These are phyloP conservation scores for Zelostemma sp. DNA, from an alignment of 1,140 invertebrate genomes.

Conservation along the genomic window DNA sequence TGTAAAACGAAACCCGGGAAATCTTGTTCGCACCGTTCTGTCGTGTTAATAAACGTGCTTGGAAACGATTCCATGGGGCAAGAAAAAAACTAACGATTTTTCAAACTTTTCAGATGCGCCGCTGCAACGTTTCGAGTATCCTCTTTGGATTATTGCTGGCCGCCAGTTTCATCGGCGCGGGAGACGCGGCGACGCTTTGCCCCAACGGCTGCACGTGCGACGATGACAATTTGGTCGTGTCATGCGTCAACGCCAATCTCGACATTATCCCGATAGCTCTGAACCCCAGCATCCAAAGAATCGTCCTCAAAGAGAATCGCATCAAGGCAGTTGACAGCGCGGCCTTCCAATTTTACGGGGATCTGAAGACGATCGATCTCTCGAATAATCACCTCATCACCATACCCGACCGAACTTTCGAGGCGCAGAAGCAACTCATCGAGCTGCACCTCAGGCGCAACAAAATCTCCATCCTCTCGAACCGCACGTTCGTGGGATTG, in stretches of 20 bases:
- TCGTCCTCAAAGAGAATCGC: slow-evolving; percentile 86
- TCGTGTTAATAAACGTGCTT: slow-evolving; percentile 17
- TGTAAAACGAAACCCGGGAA: not conserved
- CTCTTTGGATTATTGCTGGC: slow-evolving; percentile 58
- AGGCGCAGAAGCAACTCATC: slow-evolving; percentile 82
- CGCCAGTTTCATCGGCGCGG: slow-evolving; percentile 54
- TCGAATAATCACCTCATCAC: slow-evolving; percentile 86
- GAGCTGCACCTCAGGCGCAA: slow-evolving; percentile 88
- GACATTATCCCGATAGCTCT: slow-evolving; percentile 92
- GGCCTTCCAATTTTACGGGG: slow-evolving; percentile 86
- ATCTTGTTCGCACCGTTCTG: slow-evolving; percentile 30
- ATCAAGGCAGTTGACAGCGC: slow-evolving; percentile 89
- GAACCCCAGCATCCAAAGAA: slow-evolving; percentile 88
- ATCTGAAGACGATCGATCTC: slow-evolving; percentile 85
- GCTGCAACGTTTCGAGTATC: slow-evolving; percentile 46
- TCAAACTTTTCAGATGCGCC: too few relatives aligned
- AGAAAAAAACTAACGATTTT: too few relatives aligned
- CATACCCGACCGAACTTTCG: slow-evolving; percentile 83
- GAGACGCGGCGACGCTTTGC: slow-evolving; percentile 72
- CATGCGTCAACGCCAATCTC: slow-evolving; percentile 85
- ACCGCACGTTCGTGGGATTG: slow-evolving; percentile 84
- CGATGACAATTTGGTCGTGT: slow-evolving; percentile 88
- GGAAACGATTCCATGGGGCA: too few relatives aligned
- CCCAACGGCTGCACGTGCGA: slow-evolving; percentile 87
- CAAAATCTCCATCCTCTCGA: slow-evolving; percentile 83